Percentiles rank a stretch among this genome's conserved stretches.
These are phyloP conservation scores for Hypotaenidia philippensis DNA, from an alignment of 2,797 vertebrate genomes.

Conservation along the genomic window DNA sequence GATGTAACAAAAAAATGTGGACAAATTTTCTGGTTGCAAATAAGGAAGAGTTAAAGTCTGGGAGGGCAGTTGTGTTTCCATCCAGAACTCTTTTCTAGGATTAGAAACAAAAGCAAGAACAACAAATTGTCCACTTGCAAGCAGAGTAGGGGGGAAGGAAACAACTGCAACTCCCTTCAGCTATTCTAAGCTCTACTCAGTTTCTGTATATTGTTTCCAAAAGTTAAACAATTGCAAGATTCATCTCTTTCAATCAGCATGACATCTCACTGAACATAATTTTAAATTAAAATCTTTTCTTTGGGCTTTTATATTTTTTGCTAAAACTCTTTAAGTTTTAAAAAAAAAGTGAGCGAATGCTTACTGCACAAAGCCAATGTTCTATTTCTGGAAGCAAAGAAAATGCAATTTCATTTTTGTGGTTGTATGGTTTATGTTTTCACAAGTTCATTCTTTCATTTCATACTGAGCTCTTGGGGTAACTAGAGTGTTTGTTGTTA, in stretches of 20 bases:
- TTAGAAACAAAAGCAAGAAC: neutral
- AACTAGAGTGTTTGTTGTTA: neutral
- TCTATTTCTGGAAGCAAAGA: neutral
- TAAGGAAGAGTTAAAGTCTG: neutral
- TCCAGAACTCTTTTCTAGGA: neutral
- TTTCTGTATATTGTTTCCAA: neutral
- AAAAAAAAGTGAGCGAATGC: neutral
- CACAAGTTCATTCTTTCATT: neutral
- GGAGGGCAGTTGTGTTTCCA: neutral
- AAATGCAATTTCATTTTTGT: neutral
- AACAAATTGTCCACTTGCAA: accelerated
- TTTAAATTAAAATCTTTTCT: neutral
- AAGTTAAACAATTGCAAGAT: neutral
- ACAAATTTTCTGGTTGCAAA: neutral
- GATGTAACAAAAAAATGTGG: neutral
- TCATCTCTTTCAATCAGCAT: neutral
- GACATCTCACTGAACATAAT: accelerated
- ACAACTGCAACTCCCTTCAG: neutral
- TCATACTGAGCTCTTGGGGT: neutral
- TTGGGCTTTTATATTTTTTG: neutral
- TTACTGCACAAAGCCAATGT: neutral
- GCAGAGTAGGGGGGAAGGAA: neutral
- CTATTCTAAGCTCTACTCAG: neutral
- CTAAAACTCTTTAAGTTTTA: neutral
- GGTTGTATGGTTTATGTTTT: neutral